Evolutionary conservation across 2,888 invertebrate genomes (phyloP), one percentile per base, ranked within the genome.

Genomic region (Acanthoscelides obtectus): DNA sequence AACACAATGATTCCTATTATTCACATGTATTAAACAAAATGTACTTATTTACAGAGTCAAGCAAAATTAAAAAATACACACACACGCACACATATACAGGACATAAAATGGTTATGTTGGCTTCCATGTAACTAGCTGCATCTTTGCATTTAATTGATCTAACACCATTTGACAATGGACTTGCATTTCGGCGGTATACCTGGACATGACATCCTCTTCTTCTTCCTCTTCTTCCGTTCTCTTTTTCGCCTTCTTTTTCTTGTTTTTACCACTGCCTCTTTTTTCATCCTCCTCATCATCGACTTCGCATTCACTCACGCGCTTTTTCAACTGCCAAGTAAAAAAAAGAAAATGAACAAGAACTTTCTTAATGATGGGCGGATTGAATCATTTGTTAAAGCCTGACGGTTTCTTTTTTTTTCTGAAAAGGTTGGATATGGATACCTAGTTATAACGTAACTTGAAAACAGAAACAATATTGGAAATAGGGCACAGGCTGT

Each of bases 131-230:
- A 93, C 92, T 0, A 90, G 86, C 22, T 88, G 86, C 87, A 94
- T 90, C 85, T 94, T 94, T 72, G 93, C 88, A 83, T 95, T 95
- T 71, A 95, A 88, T 85, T 95, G 95, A 21, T 91, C 89, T 45
- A 95, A 86, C 75, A 95, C 93, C 20, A 94, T 87, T 5, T 89
- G 87, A 82, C 93, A 94, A 27, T 93, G 90, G 19, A 90, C 87
- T 66, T 92, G 88, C 81, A 93, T 94, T 69, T 93, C 91, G 19
- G 89, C 86, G 8, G 90, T 86, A 69, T 86, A 77, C 75, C 81
- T 83, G 27, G 81, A 80, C 71, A 84, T 80, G 19, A 83, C 72
- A 72, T 86, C 86, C 70, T 84, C 85, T 67, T 86, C 86, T 70
- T 86, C 86, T 22, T 86, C 86, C 64, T 86, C 86, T 20, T 86